phyloP scores from a whole-genome alignment of 2,888 invertebrate genomes.

The Camptogramma bilineatum region DNA sequence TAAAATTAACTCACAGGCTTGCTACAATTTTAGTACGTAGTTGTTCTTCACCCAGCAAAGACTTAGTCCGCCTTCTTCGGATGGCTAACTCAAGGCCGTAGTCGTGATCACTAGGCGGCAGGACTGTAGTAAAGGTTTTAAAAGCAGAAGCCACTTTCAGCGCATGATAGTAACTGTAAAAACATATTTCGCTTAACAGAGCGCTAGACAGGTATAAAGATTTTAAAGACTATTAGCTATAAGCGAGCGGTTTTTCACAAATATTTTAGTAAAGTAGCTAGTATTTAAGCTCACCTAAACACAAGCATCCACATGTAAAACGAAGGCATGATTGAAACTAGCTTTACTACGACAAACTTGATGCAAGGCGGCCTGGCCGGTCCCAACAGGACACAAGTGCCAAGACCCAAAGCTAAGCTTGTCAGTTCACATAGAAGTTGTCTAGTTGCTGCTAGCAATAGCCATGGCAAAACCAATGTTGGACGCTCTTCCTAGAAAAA shows the following conservation, averaged over 20 bases:
- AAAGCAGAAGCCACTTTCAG: slow-evolving; percentile 70
- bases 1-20: slow-evolving; percentile 60
- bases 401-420: slow-evolving; percentile 76
- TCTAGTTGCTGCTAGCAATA: slow-evolving; percentile 77
- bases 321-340: slow-evolving; percentile 73
- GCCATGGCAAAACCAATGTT: slow-evolving; percentile 81
- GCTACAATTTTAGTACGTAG: slow-evolving; percentile 70
- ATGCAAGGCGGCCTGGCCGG: slow-evolving; percentile 76
- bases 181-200: not conserved
- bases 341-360: slow-evolving; percentile 78
- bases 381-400: slow-evolving; percentile 77
- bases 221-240: not conserved
- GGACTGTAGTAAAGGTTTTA: slow-evolving; percentile 65
- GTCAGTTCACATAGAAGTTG: slow-evolving; percentile 76
- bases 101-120: slow-evolving; percentile 61
- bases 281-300: slow-evolving; percentile 64
- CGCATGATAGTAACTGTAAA: slow-evolving; percentile 68
- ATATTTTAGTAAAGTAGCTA: too few relatives aligned
- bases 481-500: slow-evolving; percentile 78
- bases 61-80: slow-evolving; percentile 77
- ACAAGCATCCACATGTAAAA: slow-evolving; percentile 83
- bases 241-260: too few relatives aligned
- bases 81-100: slow-evolving; percentile 77
- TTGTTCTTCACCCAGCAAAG: slow-evolving; percentile 72
- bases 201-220: too few relatives aligned